Percentiles rank a stretch among this genome's conserved stretches.
phyloP scores from a whole-genome alignment of 2,797 vertebrate species.

The Sebastes iracundus region DNA sequence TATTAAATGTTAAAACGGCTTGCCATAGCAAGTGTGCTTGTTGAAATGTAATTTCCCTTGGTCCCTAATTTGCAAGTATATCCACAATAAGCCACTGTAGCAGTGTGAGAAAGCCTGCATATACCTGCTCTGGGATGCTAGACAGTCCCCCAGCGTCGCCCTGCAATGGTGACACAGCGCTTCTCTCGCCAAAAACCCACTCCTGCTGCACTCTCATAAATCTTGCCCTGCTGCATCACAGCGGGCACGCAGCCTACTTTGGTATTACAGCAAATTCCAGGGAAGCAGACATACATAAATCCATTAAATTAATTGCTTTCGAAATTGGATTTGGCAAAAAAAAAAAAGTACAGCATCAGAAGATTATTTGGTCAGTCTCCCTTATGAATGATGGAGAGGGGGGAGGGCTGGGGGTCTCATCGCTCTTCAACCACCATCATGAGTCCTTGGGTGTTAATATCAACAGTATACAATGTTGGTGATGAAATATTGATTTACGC shows the following conservation, averaged over 20 bases:
- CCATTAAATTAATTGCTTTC: constrained; percentile 40
- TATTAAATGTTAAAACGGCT: too few relatives aligned
- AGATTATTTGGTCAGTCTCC: constrained; percentile 7
- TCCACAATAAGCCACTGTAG: constrained; percentile 39
- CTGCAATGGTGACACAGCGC: constrained; percentile 71
- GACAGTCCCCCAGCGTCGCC: constrained; percentile 25
- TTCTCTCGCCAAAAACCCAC: constrained; percentile 57
- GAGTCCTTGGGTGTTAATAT: constrained; percentile 47
- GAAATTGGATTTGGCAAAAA: constrained; percentile 9
- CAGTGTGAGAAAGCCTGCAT: constrained; percentile 15
- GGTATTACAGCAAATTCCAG: constrained; percentile 22
- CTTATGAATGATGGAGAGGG: not conserved
- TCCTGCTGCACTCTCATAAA: constrained; percentile 68
- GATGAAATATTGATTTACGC: constrained; percentile 74
- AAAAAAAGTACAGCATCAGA: not conserved
- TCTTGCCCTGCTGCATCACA: constrained; percentile 58
- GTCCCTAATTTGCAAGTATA: constrained; percentile 17
- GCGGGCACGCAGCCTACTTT: not conserved
- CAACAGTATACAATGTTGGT: constrained; percentile 21
- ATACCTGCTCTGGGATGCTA: constrained; percentile 42
- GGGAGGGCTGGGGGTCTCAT: not conserved
- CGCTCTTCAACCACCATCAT: constrained; percentile 3
- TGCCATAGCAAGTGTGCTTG: not conserved
- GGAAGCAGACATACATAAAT: not conserved
- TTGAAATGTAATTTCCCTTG: constrained; percentile 7